A percentile compares a stretch with the other conserved stretches of the same genome.
Evolutionary conservation across 2,888 invertebrate genomes (phyloP).

Genomic region (Noctuana brunneofusca): DNA sequence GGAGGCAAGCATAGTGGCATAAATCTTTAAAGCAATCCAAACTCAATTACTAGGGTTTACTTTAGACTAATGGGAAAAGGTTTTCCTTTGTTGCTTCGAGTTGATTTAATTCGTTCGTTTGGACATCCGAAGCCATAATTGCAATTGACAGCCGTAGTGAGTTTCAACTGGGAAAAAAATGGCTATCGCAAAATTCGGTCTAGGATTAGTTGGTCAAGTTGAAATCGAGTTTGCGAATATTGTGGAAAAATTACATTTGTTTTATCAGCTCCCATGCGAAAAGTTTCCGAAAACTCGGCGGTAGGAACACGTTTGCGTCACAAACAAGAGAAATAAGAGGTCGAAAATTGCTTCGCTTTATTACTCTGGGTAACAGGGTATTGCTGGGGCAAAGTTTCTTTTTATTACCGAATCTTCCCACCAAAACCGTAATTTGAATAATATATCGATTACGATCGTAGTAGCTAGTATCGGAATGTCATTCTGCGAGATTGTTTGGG

Average conservation of each 20-base stretch:
- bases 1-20: slow-evolving; percentile 61
- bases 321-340: slow-evolving; percentile 53
- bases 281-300: slow-evolving; percentile 43
- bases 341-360: slow-evolving; percentile 52
- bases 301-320: slow-evolving; percentile 46
- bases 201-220: slow-evolving; percentile 20
- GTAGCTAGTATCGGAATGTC: slow-evolving; percentile 24
- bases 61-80: slow-evolving; percentile 72
- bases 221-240: slow-evolving; percentile 41
- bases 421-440: slow-evolving; percentile 48
- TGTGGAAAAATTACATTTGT: slow-evolving; percentile 49
- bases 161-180: slow-evolving; percentile 27
- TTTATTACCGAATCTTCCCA: slow-evolving; percentile 48
- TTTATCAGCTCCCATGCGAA: slow-evolving; percentile 47
- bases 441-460: slow-evolving; percentile 43
- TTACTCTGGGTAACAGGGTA: slow-evolving; percentile 46
- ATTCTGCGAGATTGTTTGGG: slow-evolving; percentile 20
- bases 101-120: slow-evolving; percentile 69
- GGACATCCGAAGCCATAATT: slow-evolving; percentile 54
- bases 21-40: slow-evolving; percentile 78
- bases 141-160: slow-evolving; percentile 40
- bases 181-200: slow-evolving; percentile 5
- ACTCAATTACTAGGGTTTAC: slow-evolving; percentile 77
- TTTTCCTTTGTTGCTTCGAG: slow-evolving; percentile 61
- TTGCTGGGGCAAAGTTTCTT: slow-evolving; percentile 42